Evolutionary conservation across 2,113 vertebrate species (phyloP).

Genomic region (Daboia siamensis): DNA sequence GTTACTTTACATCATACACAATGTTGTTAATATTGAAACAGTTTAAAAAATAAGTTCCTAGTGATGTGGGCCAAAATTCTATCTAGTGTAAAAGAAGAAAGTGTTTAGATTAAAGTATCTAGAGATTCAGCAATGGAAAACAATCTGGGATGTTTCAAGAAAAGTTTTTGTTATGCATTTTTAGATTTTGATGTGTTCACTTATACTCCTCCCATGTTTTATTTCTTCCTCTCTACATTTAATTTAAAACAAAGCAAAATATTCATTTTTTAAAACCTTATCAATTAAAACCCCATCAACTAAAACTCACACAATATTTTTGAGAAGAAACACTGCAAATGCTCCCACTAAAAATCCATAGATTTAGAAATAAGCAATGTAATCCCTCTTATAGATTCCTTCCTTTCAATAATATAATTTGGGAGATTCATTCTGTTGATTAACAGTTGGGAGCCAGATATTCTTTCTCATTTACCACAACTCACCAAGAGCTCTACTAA

Average conservation of each 20-base stretch:
- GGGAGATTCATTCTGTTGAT: background rate
- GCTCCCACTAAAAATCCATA: background rate
- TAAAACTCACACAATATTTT: background rate
- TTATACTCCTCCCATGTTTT: background rate
- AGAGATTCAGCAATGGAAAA: too few relatives aligned
- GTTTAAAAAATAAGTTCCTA: background rate
- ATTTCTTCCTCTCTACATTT: background rate
- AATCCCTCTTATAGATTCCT: background rate
- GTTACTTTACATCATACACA: background rate
- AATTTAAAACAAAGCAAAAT: background rate
- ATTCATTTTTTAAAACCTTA: background rate
- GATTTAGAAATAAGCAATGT: background rate
- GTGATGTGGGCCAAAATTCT: background rate
- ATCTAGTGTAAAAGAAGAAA: background rate
- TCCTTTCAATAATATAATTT: background rate
- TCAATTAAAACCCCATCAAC: background rate
- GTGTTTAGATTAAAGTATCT: too few relatives aligned
- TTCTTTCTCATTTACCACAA: background rate
- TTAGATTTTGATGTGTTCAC: background rate
- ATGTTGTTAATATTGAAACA: too few relatives aligned
- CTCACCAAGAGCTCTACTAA: background rate
- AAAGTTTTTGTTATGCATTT: background rate
- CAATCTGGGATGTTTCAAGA: too few relatives aligned
- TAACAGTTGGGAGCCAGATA: background rate
- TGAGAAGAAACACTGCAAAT: background rate